phyloP scores from a whole-genome alignment of 2,888 invertebrate species.

The Chalcis sispes region DNA sequence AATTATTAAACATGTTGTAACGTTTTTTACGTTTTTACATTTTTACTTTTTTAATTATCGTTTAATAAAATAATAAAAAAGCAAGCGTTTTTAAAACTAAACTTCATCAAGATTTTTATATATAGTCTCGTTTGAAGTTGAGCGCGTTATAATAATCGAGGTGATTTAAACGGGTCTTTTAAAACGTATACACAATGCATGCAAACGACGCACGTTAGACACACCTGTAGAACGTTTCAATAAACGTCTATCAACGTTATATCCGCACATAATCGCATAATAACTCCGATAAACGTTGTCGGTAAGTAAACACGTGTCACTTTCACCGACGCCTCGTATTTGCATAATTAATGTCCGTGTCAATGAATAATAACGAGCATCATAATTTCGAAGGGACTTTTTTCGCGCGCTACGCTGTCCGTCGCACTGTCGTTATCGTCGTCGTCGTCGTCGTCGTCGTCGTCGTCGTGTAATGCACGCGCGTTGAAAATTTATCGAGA shows the following conservation, averaged over 20 bases:
- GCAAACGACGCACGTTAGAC: background rate
- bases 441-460: background rate
- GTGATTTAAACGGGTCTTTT: no score
- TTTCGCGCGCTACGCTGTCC: background rate
- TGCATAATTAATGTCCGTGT: background rate
- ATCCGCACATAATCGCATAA: no score
- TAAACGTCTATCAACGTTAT: background rate
- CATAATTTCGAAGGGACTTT: slow-evolving; percentile 36
- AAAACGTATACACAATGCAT: no score
- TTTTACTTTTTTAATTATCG: no score
- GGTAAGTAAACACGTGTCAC: slow-evolving; percentile 6
- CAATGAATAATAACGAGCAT: slow-evolving; percentile 33
- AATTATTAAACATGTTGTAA: no score
- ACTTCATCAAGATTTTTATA: no score
- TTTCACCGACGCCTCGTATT: background rate
- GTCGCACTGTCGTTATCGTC: background rate
- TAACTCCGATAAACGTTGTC: background rate
- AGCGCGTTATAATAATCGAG: no score
- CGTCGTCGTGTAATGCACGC: background rate
- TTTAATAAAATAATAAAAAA: no score
- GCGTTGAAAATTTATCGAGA: slow-evolving; percentile 36
- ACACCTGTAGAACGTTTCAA: background rate
- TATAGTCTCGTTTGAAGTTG: no score
- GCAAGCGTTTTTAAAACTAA: no score
- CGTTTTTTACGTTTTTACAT: no score